Conservation (phyloP, 2,888 invertebrate genomes). For the Osmoderma eremita region DNA sequence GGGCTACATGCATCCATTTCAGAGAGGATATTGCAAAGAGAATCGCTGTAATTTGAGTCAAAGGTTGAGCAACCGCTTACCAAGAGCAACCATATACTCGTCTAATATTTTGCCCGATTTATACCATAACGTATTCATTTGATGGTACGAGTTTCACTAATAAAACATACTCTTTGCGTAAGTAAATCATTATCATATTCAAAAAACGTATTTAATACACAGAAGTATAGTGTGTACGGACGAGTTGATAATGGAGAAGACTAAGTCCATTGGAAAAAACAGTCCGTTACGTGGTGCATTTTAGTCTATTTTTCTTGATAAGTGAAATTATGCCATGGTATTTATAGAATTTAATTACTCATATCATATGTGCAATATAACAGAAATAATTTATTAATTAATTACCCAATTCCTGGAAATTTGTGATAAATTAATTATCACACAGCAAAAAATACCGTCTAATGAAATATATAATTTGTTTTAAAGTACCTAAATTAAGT, state of each 20-base stretch:
- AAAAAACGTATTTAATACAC: too few relatives aligned
- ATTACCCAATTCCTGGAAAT: slow-evolving; percentile 19
- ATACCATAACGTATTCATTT: too few relatives aligned
- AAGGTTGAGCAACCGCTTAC: too few relatives aligned
- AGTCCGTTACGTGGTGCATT: background rate
- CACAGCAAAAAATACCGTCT: slow-evolving; percentile 28
- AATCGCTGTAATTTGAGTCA: too few relatives aligned
- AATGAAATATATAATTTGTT: slow-evolving; percentile 31
- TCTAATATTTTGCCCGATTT: too few relatives aligned
- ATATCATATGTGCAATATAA: slow-evolving; percentile 7
- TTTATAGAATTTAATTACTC: slow-evolving; percentile 1
- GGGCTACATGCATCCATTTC: too few relatives aligned
- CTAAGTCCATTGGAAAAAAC: background rate
- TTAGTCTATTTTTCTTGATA: background rate
- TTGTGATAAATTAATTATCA: slow-evolving; percentile 32
- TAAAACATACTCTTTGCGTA: too few relatives aligned
- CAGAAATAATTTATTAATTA: slow-evolving; percentile 22
- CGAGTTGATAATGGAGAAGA: background rate
- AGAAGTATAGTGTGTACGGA: too few relatives aligned
- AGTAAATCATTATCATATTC: too few relatives aligned
- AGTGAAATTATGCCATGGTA: background rate
- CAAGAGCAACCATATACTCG: too few relatives aligned
- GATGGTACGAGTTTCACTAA: too few relatives aligned
- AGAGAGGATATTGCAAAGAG: too few relatives aligned
- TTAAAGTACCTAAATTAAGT: slow-evolving; percentile 37